A percentile compares a stretch with the other conserved stretches of the same genome.
Conservation (phyloP, 2,113 vertebrate genomes). For the Tetrao urogallus region DNA sequence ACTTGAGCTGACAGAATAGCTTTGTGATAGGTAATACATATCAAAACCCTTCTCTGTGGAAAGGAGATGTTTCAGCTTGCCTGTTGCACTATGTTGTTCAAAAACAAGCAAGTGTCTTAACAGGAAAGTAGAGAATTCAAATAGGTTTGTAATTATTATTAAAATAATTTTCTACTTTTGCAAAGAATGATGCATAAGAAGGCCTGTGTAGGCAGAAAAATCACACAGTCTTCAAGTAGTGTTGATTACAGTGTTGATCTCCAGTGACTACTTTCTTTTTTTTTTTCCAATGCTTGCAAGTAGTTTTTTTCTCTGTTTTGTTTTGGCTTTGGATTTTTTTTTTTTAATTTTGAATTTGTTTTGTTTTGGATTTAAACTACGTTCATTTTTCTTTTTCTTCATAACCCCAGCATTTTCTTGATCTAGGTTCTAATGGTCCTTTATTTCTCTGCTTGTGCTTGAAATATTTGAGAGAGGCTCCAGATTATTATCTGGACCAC, state of each 20-base stretch:
- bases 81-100: neutral
- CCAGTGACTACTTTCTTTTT: neutral
- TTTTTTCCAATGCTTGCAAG: neutral
- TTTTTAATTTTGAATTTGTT: neutral
- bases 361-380: constrained; percentile 19
- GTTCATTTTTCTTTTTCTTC: neutral
- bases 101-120: neutral
- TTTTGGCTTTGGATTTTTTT: neutral
- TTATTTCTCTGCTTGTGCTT: neutral
- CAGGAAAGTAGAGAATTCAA: neutral
- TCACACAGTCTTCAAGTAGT: neutral
- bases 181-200: neutral
- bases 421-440: neutral
- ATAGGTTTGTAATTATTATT: neutral
- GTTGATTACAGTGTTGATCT: neutral
- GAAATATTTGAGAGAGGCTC: neutral
- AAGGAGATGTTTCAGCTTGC: neutral
- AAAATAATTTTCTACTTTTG: neutral
- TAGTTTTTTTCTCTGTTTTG: neutral
- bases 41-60: neutral
- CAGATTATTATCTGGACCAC: neutral
- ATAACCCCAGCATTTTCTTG: neutral
- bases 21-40: neutral
- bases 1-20: neutral
- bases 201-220: neutral